Base-by-base conservation (phyloP, 2,797 vertebrate genomes). In the Liparis tanakae region DNA sequence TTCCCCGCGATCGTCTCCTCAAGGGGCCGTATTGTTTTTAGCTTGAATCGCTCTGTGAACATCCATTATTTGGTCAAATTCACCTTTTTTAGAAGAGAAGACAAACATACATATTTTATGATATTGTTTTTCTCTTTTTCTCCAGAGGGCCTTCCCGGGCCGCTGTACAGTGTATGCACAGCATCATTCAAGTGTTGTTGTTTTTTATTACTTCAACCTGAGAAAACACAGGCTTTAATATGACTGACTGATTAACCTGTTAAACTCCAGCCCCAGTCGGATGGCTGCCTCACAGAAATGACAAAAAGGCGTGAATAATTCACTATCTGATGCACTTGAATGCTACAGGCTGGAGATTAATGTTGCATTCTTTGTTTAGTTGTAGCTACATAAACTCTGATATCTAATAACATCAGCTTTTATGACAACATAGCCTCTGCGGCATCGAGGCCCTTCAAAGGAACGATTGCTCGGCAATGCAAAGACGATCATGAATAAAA, bases 91-190 rank as follows among this genome's bases (percentile, higher is more conserved):
- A 84, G 77, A 86, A 88, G 83, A 86, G 84, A 90, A 92, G 82
- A 88, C 83, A 88, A 81, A 87, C 93, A 94, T 95, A 78, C 76
- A 95, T 95, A 90, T 94, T 94, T 95, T 89, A 94, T 95, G 91
- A 87, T 78, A 88, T 85, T 93, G 92, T 94, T 93, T 93, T 87
- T 92, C 25, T 30, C 70, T 79, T 83, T 82, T 73, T 70, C 89
- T 91, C 87, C 74, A 62, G 91, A 88, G 91, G 85, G 84, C 87
- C 68, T 74, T 88, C 61, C 71, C 33, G 57, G 71, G 25, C 25
- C 25, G 25, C 81, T 68, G 36, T 30, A 30, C 25, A 30, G 15
- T 60, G 54, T n/a, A 41, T 20, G 48, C 84, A 70, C 65, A 55
- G 74, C 84, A 76, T 87, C 65, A 53, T 75, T 72, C 70, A 63